Evolutionary conservation across 2,113 vertebrate species (phyloP).

Genomic region (Carettochelys insculpta): DNA sequence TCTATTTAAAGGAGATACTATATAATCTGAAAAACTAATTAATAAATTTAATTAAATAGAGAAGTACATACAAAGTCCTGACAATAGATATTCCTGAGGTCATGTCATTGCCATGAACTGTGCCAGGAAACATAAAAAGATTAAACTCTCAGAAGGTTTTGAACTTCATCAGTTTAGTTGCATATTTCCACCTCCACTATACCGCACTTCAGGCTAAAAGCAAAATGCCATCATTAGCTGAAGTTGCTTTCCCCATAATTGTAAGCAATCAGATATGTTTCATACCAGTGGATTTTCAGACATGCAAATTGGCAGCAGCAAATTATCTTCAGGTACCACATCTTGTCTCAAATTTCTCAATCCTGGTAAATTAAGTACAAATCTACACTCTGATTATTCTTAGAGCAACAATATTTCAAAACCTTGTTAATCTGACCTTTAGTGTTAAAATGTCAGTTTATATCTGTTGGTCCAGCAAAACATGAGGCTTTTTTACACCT

Average conservation of each 20-base stretch:
- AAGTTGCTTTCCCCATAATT: background rate
- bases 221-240: conserved; percentile 3
- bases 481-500: background rate
- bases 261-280: background rate
- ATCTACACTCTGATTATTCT: background rate
- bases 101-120: background rate
- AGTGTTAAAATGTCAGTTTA: background rate
- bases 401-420: background rate
- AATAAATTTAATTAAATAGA: background rate
- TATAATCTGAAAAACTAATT: background rate
- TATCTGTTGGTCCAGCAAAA: background rate
- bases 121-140: too few species aligned
- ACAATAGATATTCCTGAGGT: background rate
- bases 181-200: background rate
- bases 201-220: background rate
- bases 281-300: background rate
- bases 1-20: background rate
- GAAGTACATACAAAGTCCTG: background rate
- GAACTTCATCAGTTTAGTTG: background rate
- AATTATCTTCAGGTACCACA: background rate
- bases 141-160: background rate
- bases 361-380: background rate
- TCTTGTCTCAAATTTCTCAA: background rate
- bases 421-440: background rate
- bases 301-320: background rate